phyloP scores from a whole-genome alignment of 2,888 invertebrate species.

The Gasteruption jaculator region DNA sequence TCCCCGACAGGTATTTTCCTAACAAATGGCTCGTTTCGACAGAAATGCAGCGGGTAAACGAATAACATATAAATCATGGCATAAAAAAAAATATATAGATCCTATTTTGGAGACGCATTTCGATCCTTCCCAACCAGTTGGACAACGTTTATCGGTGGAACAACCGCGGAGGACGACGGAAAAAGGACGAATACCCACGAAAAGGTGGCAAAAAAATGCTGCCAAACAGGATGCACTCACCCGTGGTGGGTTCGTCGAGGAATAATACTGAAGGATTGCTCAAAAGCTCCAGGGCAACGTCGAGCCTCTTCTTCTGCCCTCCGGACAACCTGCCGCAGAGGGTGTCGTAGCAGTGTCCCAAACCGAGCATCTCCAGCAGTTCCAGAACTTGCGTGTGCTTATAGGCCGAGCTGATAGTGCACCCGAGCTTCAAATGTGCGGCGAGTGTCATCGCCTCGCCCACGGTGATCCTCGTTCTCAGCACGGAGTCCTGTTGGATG shows the following conservation, averaged over 20 bases:
- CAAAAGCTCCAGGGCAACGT: constrained; percentile 77
- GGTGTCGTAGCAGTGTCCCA: constrained; percentile 67
- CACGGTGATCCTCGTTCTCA: constrained; percentile 72
- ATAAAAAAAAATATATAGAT: too few species aligned
- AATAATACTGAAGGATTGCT: constrained; percentile 86
- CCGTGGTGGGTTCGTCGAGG: constrained; percentile 82
- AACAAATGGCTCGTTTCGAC: too few species aligned
- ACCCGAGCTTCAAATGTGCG: constrained; percentile 77
- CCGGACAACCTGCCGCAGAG: constrained; percentile 72
- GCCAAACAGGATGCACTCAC: constrained; percentile 25
- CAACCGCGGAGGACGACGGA: too few species aligned
- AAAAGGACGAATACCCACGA: too few species aligned
- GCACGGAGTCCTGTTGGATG: constrained; percentile 79
- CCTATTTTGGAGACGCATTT: too few species aligned
- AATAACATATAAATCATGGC: too few species aligned
- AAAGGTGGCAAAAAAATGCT: neutral
- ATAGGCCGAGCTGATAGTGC: constrained; percentile 62
- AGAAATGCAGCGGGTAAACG: too few species aligned
- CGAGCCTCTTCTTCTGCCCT: constrained; percentile 79
- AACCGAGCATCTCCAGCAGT: constrained; percentile 68
- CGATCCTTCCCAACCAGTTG: too few species aligned
- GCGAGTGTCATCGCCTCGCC: constrained; percentile 80
- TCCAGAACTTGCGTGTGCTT: constrained; percentile 71
- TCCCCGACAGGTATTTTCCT: too few species aligned
- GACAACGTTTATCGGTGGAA: too few species aligned